Evolutionary conservation across 1,140 invertebrate genomes (phyloP).

Genomic region (Zaprionus lachaisei): DNA sequence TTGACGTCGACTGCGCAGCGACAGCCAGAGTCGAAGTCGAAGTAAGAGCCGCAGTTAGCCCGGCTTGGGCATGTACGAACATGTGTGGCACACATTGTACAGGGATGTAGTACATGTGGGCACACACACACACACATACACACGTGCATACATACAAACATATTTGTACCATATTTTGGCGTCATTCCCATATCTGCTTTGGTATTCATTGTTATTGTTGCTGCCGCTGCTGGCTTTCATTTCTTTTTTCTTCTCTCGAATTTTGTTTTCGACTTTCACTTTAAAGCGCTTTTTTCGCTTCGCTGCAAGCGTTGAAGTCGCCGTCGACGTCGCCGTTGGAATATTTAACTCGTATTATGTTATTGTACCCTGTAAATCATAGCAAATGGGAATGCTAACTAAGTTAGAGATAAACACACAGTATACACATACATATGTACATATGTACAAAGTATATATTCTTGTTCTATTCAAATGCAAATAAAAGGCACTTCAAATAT

Average conservation of each 20-base stretch:
- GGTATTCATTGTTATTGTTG: conserved; percentile 26
- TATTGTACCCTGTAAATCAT: neutral
- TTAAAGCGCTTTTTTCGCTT: conserved; percentile 40
- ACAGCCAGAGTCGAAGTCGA: neutral
- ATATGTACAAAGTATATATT: too few species aligned
- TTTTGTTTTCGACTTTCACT: conserved; percentile 70
- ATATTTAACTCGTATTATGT: conserved; percentile 48
- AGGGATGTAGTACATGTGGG: neutral
- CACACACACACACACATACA: conserved; percentile 14
- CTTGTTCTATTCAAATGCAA: neutral
- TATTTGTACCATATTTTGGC: conserved; percentile 23
- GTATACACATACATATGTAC: too few species aligned
- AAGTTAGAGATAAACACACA: too few species aligned
- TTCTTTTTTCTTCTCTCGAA: conserved; percentile 46
- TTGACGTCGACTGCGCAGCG: conserved; percentile 4
- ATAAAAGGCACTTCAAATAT: neutral
- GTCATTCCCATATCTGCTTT: conserved; percentile 44
- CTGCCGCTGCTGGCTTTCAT: conserved; percentile 38
- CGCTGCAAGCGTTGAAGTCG: conserved; percentile 32
- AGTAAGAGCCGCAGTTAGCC: neutral
- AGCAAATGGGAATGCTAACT: neutral
- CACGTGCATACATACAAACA: conserved; percentile 5
- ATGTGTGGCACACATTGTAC: conserved; percentile 3
- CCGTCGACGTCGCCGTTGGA: conserved; percentile 23
- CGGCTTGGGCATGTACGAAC: conserved; percentile 6